These are phyloP conservation scores for Idaea straminata DNA, from an alignment of 2,888 invertebrate genomes.

Conservation along the genomic window DNA sequence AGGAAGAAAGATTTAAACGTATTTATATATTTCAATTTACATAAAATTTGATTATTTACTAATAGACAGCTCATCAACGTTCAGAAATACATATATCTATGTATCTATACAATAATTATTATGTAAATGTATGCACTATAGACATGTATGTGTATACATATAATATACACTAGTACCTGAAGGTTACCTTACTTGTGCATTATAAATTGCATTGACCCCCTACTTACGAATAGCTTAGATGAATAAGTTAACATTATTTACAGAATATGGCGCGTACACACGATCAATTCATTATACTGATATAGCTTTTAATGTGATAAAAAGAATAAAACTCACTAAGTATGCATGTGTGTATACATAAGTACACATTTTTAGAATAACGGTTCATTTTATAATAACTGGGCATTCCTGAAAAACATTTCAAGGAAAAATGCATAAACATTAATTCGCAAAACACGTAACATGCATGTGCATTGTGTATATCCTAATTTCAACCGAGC, in stretches of 20 bases:
- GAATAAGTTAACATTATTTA: slow-evolving; percentile 8
- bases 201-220: background rate
- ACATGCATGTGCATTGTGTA: no score
- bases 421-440: no score
- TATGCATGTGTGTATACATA: no score
- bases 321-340: no score
- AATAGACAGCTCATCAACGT: background rate
- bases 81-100: background rate
- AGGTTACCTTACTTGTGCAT: background rate
- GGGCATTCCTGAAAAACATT: no score
- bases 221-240: background rate
- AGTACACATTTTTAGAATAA: no score
- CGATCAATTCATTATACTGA: background rate
- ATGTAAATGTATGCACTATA: background rate
- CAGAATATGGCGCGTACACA: background rate
- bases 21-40: background rate
- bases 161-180: background rate
- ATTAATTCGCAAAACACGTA: no score
- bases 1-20: background rate
- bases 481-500: no score
- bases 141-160: background rate
- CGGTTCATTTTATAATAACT: no score
- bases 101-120: background rate
- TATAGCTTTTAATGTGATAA: no score
- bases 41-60: background rate